Evolutionary conservation across 2,113 vertebrate genomes (phyloP).

Genomic region (Macquaria ambigua): DNA sequence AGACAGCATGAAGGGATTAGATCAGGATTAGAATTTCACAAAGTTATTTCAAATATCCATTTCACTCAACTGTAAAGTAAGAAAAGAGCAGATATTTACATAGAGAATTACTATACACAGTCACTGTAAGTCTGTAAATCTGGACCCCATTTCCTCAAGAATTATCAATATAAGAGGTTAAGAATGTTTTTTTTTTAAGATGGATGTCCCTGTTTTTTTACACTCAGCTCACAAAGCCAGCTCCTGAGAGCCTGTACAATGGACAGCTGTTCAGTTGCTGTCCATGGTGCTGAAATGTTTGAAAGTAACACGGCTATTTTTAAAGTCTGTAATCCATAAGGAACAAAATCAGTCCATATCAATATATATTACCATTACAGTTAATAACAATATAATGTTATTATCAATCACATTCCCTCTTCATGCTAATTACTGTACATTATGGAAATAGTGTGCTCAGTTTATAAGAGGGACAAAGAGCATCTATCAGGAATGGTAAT

Average conservation of each 20-base stretch:
- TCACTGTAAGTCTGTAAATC: neutral
- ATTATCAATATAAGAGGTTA: neutral
- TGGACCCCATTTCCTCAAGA: neutral
- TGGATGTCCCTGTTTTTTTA: neutral
- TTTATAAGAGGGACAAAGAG: neutral
- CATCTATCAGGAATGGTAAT: too few species aligned
- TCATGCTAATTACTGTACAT: neutral
- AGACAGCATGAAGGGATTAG: neutral
- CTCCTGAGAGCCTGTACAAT: neutral
- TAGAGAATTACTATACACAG: neutral
- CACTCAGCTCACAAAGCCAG: neutral
- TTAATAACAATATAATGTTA: neutral
- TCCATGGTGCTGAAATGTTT: neutral
- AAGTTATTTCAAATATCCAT: slow-evolving; percentile 6
- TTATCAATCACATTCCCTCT: neutral
- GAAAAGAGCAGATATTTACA: neutral
- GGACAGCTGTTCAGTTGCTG: neutral
- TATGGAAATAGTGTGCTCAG: too few species aligned
- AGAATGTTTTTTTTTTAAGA: neutral
- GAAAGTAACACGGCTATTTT: neutral
- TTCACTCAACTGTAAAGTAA: neutral
- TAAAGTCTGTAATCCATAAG: too few species aligned
- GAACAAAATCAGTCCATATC: neutral
- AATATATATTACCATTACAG: neutral
- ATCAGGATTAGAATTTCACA: neutral